A percentile compares a stretch with the other conserved stretches of the same genome.
phyloP scores from a whole-genome alignment of 2,888 invertebrate genomes.

The Syritta pipiens region DNA sequence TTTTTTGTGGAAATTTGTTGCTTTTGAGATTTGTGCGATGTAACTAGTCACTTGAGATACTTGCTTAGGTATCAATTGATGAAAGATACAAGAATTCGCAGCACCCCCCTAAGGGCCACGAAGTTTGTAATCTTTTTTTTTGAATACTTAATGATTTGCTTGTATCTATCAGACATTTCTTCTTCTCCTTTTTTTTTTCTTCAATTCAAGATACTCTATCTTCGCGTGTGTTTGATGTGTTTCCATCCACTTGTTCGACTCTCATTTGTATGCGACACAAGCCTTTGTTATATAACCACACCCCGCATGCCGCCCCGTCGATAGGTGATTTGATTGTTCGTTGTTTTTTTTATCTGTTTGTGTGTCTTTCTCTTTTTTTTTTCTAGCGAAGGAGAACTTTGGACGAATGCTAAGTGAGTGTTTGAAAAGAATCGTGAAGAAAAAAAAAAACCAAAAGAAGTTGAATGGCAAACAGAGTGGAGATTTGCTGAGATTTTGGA shows the following conservation, averaged over 20 bases:
- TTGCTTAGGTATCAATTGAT: background rate
- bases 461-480: background rate
- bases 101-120: slow-evolving; percentile 7
- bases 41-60: background rate
- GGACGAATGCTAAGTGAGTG: slow-evolving; percentile 23
- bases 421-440: background rate
- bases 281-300: slow-evolving; percentile 53
- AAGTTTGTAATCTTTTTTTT: background rate
- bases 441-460: background rate
- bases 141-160: slow-evolving; percentile 34
- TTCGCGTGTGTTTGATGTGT: slow-evolving; percentile 20
- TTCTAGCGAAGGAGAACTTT: slow-evolving; percentile 6
- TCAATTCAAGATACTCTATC: slow-evolving; percentile 9
- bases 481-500: background rate
- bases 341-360: slow-evolving; percentile 1
- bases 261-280: slow-evolving; percentile 56
- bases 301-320: too few relatives aligned
- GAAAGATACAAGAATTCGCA: background rate
- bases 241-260: slow-evolving; percentile 19
- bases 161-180: background rate
- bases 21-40: background rate
- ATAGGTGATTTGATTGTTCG: slow-evolving; percentile 39
- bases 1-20: background rate
- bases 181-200: background rate
- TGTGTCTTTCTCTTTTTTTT: background rate